phyloP scores from a whole-genome alignment of 1,140 invertebrate genomes.

The Brachionus manjavacas region DNA sequence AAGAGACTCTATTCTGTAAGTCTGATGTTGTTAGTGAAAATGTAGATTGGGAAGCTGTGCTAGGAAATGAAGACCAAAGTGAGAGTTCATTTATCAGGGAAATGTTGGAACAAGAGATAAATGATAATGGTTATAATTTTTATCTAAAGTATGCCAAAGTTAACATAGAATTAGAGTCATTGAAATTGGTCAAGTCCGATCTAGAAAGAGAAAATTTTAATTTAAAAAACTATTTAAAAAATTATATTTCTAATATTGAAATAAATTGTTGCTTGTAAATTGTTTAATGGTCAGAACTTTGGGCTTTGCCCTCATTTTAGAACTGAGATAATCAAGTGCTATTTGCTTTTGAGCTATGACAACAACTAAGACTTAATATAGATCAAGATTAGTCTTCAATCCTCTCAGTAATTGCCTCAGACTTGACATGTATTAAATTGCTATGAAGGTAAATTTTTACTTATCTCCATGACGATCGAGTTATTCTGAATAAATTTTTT shows the following conservation, averaged over 20 bases:
- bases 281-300: not conserved
- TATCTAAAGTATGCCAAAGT: not conserved
- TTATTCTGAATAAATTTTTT: slow-evolving; percentile 22
- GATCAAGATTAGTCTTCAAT: not conserved
- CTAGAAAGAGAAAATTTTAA: not conserved
- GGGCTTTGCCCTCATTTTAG: not conserved
- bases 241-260: slow-evolving; percentile 20
- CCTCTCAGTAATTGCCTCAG: not conserved
- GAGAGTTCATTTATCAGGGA: not conserved
- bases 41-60: not conserved
- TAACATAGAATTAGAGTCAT: not conserved
- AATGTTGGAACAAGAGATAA: not conserved
- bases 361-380: slow-evolving; percentile 18
- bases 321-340: not conserved
- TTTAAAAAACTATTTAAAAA: not conserved
- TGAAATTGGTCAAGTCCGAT: not conserved
- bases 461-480: slow-evolving; percentile 28
- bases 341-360: slow-evolving; percentile 19
- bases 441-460: slow-evolving; percentile 29
- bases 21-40: not conserved
- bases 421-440: not conserved
- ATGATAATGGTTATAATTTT: not conserved
- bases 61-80: not conserved
- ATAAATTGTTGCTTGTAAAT: not conserved
- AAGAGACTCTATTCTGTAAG: not conserved